Conservation (phyloP, 2,113 vertebrate genomes). For the Antechinus flavipes region DNA sequence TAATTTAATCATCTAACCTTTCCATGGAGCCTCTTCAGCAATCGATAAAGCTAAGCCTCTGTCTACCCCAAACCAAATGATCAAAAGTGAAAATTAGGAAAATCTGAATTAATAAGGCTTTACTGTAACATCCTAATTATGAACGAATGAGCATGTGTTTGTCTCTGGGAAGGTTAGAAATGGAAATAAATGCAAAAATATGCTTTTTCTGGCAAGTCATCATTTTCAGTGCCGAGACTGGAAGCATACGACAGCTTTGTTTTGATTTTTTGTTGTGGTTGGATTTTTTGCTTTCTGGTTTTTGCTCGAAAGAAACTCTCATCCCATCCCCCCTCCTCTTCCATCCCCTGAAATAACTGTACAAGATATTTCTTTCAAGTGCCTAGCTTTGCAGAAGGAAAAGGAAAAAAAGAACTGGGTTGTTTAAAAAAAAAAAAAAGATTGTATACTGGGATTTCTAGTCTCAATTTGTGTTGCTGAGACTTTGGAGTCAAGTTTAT, state of each 20-base stretch:
- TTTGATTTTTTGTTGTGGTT: conserved; percentile 71
- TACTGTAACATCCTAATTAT: conserved; percentile 52
- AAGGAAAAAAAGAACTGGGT: conserved; percentile 72
- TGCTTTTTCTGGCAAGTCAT: conserved; percentile 72
- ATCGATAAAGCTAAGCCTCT: not conserved
- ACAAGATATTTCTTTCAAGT: conserved; percentile 71
- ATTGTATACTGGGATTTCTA: conserved; percentile 84
- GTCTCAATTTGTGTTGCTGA: conserved; percentile 84
- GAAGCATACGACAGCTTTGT: conserved; percentile 66
- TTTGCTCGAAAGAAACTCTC: conserved; percentile 75
- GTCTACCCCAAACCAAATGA: not conserved
- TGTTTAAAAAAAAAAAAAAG: conserved; percentile 24
- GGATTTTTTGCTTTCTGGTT: conserved; percentile 63
- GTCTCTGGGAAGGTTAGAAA: conserved; percentile 75
- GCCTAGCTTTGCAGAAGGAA: conserved; percentile 58
- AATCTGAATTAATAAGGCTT: conserved; percentile 41
- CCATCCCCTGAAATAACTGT: conserved; percentile 64
- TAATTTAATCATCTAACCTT: conserved; percentile 26
- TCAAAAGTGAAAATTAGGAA: conserved; percentile 24
- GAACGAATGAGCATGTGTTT: conserved; percentile 67
- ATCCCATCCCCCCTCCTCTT: conserved; percentile 62
- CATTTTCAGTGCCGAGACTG: conserved; percentile 66
- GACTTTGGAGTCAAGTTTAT: conserved; percentile 85
- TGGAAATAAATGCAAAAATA: conserved; percentile 73
- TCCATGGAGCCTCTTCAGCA: not conserved